Evolutionary conservation across 2,888 invertebrate genomes (phyloP).

Genomic region (Tetragonisca angustula): DNA sequence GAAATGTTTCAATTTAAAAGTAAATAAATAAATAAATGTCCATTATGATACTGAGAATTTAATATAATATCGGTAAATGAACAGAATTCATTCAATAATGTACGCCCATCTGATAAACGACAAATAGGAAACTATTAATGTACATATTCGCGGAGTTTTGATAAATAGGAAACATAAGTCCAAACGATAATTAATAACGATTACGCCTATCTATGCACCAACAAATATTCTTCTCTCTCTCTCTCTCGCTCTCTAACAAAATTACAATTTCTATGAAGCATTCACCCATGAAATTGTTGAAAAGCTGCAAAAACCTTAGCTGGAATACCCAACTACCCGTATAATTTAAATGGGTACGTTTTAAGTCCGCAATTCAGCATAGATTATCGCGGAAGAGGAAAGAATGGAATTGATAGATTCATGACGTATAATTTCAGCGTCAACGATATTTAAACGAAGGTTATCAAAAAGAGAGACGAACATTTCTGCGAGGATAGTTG

Average conservation of each 20-base stretch:
- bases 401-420: constrained; percentile 56
- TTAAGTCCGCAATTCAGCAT: constrained; percentile 21
- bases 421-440: constrained; percentile 58
- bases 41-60: background rate
- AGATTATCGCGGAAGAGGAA: constrained; percentile 52
- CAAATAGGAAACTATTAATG: background rate
- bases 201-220: constrained; percentile 39
- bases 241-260: background rate
- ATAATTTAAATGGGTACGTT: constrained; percentile 12
- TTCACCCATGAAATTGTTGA: background rate
- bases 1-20: too few relatives aligned
- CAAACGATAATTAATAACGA: constrained; percentile 21
- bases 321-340: constrained; percentile 6
- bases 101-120: constrained; percentile 74
- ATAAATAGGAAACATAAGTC: constrained; percentile 37
- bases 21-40: background rate
- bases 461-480: constrained; percentile 37
- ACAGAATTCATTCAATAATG: constrained; percentile 10
- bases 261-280: constrained; percentile 32
- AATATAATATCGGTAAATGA: background rate
- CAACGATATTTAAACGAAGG: constrained; percentile 55
- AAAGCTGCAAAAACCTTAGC: background rate
- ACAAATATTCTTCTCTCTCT: background rate
- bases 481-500: constrained; percentile 28
- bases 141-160: constrained; percentile 25